phyloP scores from a whole-genome alignment of 2,888 invertebrate species.

The Leucoma salicis region DNA sequence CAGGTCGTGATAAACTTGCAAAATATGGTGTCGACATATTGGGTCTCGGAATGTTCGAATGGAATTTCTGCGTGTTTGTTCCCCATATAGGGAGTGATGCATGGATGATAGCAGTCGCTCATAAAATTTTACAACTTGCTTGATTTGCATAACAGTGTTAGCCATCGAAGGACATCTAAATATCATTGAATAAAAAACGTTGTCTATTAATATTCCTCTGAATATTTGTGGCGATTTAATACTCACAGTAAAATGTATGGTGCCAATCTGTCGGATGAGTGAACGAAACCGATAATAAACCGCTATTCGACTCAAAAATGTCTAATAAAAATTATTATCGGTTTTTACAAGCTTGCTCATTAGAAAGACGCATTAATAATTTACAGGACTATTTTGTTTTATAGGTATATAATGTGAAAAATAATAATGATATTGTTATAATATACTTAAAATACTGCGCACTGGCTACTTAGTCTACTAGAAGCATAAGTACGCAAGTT shows the following conservation, averaged over 20 bases:
- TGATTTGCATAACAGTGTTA: slow-evolving; percentile 70
- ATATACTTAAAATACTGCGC: too few relatives aligned
- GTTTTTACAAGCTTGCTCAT: slow-evolving; percentile 55
- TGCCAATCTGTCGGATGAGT: slow-evolving; percentile 51
- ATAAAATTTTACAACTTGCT: slow-evolving; percentile 63
- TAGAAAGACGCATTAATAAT: too few relatives aligned
- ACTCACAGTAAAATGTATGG: slow-evolving; percentile 51
- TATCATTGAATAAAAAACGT: slow-evolving; percentile 53
- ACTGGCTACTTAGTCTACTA: too few relatives aligned
- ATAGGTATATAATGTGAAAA: slow-evolving; percentile 33
- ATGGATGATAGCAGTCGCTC: slow-evolving; percentile 54
- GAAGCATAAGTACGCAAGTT: too few relatives aligned
- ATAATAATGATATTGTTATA: too few relatives aligned
- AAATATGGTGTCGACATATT: slow-evolving; percentile 52
- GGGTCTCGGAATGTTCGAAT: slow-evolving; percentile 42
- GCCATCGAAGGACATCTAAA: slow-evolving; percentile 50
- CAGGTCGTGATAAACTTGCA: slow-evolving; percentile 45
- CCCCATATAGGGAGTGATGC: slow-evolving; percentile 58
- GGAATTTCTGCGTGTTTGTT: slow-evolving; percentile 51
- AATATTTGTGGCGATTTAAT: slow-evolving; percentile 53
- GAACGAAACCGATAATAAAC: slow-evolving; percentile 55
- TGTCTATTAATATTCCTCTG: slow-evolving; percentile 59
- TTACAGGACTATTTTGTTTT: too few relatives aligned
- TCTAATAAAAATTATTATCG: slow-evolving; percentile 61
- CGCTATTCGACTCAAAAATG: slow-evolving; percentile 61